A percentile compares a stretch with the other conserved stretches of the same genome.
Conservation (phyloP, 2,113 vertebrate species). For the Neolamprologus caudopunctatus region DNA sequence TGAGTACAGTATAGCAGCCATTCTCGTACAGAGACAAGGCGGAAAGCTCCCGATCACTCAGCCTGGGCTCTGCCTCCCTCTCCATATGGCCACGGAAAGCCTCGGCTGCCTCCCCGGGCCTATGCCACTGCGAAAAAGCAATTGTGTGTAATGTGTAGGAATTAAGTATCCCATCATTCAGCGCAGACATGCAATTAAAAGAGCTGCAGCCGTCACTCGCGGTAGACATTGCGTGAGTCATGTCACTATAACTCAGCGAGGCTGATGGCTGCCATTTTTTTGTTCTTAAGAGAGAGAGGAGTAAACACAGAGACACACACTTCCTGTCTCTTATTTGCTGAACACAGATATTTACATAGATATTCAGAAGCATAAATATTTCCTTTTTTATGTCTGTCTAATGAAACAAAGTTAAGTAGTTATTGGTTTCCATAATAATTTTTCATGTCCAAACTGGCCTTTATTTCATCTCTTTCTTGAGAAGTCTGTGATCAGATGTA, state of each 20-base stretch:
- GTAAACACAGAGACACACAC: neutral
- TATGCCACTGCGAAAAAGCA: constrained; percentile 83
- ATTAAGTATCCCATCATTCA: constrained; percentile 97
- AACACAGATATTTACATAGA: neutral
- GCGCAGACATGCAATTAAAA: constrained; percentile 93
- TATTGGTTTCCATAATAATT: neutral
- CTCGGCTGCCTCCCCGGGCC: constrained; percentile 81
- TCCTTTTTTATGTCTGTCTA: neutral
- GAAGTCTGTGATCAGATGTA: neutral
- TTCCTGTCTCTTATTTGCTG: neutral
- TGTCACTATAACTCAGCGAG: constrained; percentile 86
- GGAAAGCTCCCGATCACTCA: constrained; percentile 78
- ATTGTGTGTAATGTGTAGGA: constrained; percentile 93
- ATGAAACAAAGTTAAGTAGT: neutral
- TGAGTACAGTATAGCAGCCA: constrained; percentile 6
- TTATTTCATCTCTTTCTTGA: neutral
- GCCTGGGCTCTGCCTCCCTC: constrained; percentile 79
- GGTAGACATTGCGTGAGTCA: constrained; percentile 81
- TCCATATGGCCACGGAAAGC: constrained; percentile 86
- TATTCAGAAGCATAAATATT: neutral
- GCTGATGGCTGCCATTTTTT: constrained; percentile 64
- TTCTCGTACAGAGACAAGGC: constrained; percentile 17
- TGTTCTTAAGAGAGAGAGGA: neutral
- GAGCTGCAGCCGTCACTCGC: constrained; percentile 84
- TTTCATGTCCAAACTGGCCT: neutral